Percentiles rank a stretch among this genome's conserved stretches.
Conservation (phyloP, 2,888 invertebrate species). For the Philhelius pedissequus region DNA sequence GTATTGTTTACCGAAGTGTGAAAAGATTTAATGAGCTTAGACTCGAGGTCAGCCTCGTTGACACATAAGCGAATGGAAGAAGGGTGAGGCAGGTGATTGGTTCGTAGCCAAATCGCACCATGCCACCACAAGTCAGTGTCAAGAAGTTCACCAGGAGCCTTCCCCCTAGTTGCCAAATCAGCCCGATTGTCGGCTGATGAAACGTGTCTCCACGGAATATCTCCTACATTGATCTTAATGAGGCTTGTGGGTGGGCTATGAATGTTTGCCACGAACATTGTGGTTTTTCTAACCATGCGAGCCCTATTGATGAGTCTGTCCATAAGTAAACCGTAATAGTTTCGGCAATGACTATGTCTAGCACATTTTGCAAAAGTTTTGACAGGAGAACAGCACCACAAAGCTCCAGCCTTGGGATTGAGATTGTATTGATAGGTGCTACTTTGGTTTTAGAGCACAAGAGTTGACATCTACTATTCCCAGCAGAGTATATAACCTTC, state of each 20-base stretch:
- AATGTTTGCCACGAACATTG: constrained; percentile 31
- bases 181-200: too few species aligned
- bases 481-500: too few species aligned
- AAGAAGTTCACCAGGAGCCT: too few species aligned
- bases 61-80: background rate
- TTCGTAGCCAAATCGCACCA: too few species aligned
- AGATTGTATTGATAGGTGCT: too few species aligned
- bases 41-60: constrained; percentile 10
- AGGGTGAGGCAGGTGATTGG: constrained; percentile 23
- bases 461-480: too few species aligned
- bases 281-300: constrained; percentile 11
- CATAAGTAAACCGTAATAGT: background rate
- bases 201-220: too few species aligned
- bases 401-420: constrained; percentile 51
- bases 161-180: too few species aligned
- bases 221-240: constrained; percentile 23
- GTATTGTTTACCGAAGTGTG: background rate
- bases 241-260: constrained; percentile 41
- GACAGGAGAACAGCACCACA: constrained; percentile 54
- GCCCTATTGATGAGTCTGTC: constrained; percentile 25
- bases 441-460: too few species aligned
- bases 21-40: constrained; percentile 10
- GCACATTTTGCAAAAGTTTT: constrained; percentile 2
- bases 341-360: background rate
- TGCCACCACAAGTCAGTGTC: too few species aligned